Evolutionary conservation across 2,113 vertebrate species (phyloP), one percentile per base, ranked within the genome.

Genomic region (Dissostichus mawsoni): DNA sequence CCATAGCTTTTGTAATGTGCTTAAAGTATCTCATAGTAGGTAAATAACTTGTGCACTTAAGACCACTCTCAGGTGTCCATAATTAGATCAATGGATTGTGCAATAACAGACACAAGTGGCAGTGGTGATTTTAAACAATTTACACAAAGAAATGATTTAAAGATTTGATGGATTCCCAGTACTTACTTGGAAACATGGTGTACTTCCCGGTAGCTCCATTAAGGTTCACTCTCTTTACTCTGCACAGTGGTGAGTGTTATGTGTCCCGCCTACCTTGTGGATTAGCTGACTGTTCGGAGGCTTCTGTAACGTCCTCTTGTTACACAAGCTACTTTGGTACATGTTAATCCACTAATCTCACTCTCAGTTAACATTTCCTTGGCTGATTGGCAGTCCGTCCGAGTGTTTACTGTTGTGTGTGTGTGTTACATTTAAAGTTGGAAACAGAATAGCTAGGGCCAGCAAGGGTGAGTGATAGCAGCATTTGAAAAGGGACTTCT

Each of bases 311-410:
- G 5, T 74, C 85, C 89, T 89, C 86, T 74, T 82, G 70, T 80
- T 73, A 90, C 85, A 85, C 87, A 93, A 94, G 91, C 93, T 91
- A 83, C 85, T 94, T 91, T 91, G 78, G 83, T 74, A 45, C 76
- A 81, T 33, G 82, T 66, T 94, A 94, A 95, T 94, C 93, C 91
- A 86, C 81, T 95, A 92, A 92, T 92, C 91, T 90, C 73, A 83
- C 58, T 85, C 88, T 82, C 87, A 55, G 62, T 87, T 81, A 87
- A 79, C 77, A 70, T 88, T 87, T 87, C 87, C 91, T 85, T 92
- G 90, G 86, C 80, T 90, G 83, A 89, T 85, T 90, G 75, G 70
- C 74, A 45, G 50, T 56, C 18, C 17, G 48, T 29, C 82, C 36
- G 59, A 4, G 23, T 74, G 44, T 63, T 4, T 33, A 36, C 23